Evolutionary conservation across 2,797 vertebrate species (phyloP), one percentile per base, ranked within the genome.

Genomic region (Clarias platycephalus): DNA sequence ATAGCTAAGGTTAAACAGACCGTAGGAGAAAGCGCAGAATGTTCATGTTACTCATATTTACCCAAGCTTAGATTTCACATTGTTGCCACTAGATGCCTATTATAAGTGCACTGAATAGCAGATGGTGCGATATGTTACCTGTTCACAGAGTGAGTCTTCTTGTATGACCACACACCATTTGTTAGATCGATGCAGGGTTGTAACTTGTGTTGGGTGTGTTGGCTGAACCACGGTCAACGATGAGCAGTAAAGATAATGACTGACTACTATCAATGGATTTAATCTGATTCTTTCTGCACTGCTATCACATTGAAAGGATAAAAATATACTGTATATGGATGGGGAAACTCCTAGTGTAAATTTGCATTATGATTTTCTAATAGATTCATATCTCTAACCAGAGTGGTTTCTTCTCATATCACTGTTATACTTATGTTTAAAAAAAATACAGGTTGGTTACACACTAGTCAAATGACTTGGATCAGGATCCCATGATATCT

Each of bases 141-240:
- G 64, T 26, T 26, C 67, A 80, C 58, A 72, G 7, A 15, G 18
- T n/a, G 18, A 57, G n/a, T 81, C 37, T 37, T 40, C 28, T 60
- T 62, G 74, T 77, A 34, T 55, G 72, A 58, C 74, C 74, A 44
- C 77, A 79, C 24, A 16, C 15, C 7, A 40, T 85, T 10, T 76
- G 40, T n/a, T 76, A 7, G 18, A 58, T 60, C 20, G 37, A 66
- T 85, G 44, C n/a, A 62, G 67, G 57, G 37, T 34, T 57, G 55
- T 80, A 72, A 60, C 13, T 34, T 44, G n/a, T 37, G n/a, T 58
- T 22, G 58, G 81, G 77, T 78, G 64, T 86, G 80, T 34, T 83
- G 75, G 20, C 58, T 55, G 68, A 81, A 81, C 79, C 13, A 44
- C 67, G 63, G 64, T 24, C 26, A 55, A 13, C 22, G 44, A 81